phyloP scores from a whole-genome alignment of 2,113 vertebrate genomes.

The Tapirus terrestris region DNA sequence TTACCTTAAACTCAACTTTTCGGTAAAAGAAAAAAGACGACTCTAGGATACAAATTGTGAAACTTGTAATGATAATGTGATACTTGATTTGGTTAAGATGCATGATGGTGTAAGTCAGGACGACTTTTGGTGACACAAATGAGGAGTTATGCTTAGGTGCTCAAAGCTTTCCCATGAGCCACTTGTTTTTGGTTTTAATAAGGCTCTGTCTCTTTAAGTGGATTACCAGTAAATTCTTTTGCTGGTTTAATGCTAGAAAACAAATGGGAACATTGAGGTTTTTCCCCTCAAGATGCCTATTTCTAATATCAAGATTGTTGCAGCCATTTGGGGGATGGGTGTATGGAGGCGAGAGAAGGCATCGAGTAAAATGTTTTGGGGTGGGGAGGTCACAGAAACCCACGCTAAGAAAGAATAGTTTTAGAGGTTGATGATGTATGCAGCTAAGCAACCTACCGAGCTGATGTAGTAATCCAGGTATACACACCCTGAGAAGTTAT shows the following conservation, averaged over 20 bases:
- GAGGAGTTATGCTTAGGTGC: constrained; percentile 66
- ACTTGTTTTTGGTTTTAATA: constrained; percentile 84
- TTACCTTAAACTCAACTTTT: constrained; percentile 65
- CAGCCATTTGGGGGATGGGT: not conserved
- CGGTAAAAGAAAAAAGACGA: not conserved
- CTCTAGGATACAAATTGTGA: constrained; percentile 48
- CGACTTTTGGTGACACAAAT: constrained; percentile 78
- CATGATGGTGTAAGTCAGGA: constrained; percentile 57
- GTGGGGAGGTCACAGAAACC: not conserved
- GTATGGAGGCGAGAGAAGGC: not conserved
- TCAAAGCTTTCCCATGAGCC: constrained; percentile 67
- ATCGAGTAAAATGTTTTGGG: not conserved
- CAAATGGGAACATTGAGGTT: constrained; percentile 72
- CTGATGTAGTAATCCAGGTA: not conserved
- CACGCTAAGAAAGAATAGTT: not conserved
- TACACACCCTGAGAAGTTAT: not conserved
- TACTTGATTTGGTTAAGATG: constrained; percentile 47
- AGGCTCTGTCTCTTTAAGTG: constrained; percentile 67
- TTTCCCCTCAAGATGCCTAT: constrained; percentile 46
- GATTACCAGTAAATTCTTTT: constrained; percentile 79
- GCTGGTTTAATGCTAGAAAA: constrained; percentile 67
- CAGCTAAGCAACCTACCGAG: not conserved
- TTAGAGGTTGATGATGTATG: not conserved
- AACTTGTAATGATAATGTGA: constrained; percentile 66
- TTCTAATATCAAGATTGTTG: constrained; percentile 83